These are phyloP conservation scores for Agrilus cyanescens DNA, from an alignment of 2,888 invertebrate genomes.

Conservation along the genomic window DNA sequence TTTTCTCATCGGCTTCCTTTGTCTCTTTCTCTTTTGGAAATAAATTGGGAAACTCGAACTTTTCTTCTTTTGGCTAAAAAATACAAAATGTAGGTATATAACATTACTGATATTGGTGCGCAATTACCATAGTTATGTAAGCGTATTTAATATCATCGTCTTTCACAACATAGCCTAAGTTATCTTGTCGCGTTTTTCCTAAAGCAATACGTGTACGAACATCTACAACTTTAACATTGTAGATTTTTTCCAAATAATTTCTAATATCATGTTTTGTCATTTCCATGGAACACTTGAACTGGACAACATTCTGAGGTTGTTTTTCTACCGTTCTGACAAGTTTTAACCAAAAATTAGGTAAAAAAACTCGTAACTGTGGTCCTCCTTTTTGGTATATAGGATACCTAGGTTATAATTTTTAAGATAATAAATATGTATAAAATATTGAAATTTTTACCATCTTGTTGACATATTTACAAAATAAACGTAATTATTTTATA, in stretches of 20 bases:
- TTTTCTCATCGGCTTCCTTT: slow-evolving; percentile 46
- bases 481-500: too few relatives aligned
- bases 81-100: slow-evolving; percentile 11
- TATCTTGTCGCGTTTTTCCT: slow-evolving; percentile 50
- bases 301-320: slow-evolving; percentile 68
- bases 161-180: slow-evolving; percentile 59
- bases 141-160: slow-evolving; percentile 75
- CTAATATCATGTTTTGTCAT: slow-evolving; percentile 87
- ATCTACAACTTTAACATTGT: slow-evolving; percentile 67
- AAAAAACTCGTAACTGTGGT: slow-evolving; percentile 84
- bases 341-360: slow-evolving; percentile 98
- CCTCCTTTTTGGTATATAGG: slow-evolving; percentile 84
- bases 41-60: slow-evolving; percentile 68
- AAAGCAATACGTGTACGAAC: slow-evolving; percentile 63
- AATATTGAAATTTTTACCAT: slow-evolving; percentile 12
- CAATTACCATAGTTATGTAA: slow-evolving; percentile 62
- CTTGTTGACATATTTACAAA: slow-evolving; percentile 17
- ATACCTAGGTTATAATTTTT: slow-evolving; percentile 49
- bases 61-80: slow-evolving; percentile 56
- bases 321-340: slow-evolving; percentile 55
- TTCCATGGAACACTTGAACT: slow-evolving; percentile 84
- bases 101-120: neutral
- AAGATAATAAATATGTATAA: neutral
- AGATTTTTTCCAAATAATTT: slow-evolving; percentile 93
- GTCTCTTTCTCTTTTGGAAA: slow-evolving; percentile 40